Evolutionary conservation across 2,797 vertebrate species (phyloP), one percentile per base, ranked within the genome.

Genomic region (Spondyliosoma cantharus): DNA sequence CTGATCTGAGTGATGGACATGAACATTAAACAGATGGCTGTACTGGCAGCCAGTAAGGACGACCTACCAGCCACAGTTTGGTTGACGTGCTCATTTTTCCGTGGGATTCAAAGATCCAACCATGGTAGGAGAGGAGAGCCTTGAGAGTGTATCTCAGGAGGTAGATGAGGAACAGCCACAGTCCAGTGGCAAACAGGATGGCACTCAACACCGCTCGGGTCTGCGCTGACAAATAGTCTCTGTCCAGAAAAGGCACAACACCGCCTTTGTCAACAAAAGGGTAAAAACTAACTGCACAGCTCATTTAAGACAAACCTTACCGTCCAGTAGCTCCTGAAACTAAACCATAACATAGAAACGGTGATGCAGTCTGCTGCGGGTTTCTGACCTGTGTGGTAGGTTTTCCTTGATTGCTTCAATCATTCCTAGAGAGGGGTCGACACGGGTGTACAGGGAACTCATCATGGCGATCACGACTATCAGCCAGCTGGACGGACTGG

Each of bases 21-120:
- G 4, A 22, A 61, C 7, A 50, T 20, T 11, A 76, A 53, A 67
- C 3, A 24, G 3, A 58, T 4, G 11, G 4, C 6, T 57, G 17
- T 22, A 57, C n/a, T 27, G n/a, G 0, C 8, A 60, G n/a, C 12
- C 12, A 16, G 37, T 8, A 37, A 37, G 7, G 37, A 37, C 9
- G 37, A 85, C 94, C 62, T 94, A 99, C 97, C 91, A 96, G 92
- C 97, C 97, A 99, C 82, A 96, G 64, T 90, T 92, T 96, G 84
- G 97, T 97, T 77, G 93, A 91, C 25, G 78, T 78, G 87, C 94
- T 97, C 90, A 94, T 96, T 91, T 85, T 95, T 12, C 97, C 97
- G 1, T 98, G 97, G 43, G 96, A 95, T 91, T 98, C 96, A 42
- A 98, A 99, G 92, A 99, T 97, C 97, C 97, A 99, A 0, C 96